Base-by-base conservation (phyloP, 2,888 invertebrate species). In the Troilus luridus region DNA sequence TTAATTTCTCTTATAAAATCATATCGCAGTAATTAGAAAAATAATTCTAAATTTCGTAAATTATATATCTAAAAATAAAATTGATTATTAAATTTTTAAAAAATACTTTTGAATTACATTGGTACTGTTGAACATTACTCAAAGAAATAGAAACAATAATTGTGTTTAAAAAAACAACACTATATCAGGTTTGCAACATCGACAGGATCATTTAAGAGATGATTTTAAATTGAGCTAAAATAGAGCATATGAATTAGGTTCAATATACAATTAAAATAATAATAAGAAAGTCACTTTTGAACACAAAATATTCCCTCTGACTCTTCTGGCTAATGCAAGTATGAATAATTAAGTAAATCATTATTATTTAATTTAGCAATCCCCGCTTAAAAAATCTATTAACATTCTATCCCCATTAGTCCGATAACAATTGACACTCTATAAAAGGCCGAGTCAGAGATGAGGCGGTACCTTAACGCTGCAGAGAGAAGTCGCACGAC, bases 401-500 rank as follows among this genome's bases (percentile, higher is more conserved):
- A 27, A 12, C 14, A 14, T 24, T 24, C 14, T 24, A 12, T 67
- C 27, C 0, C 5, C 14, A 67, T 24, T 6, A 27, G 11, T 27
- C 12, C 12, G 14, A n/a, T 8, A 11, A n/a, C 24, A 11, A 67
- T 3, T 11, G 11, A 67, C 67, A 67, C 19, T 27, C 67, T 1
- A 77, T 19, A 19, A 17, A 41, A 19, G 14, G 9, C 17, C 8
- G 41, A 41, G 72, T 11, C 27, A 88, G 9, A 59, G 12, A 9
- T 58, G 60, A 60, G 12, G 27, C 21, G 19, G 9, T 89, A 89
- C 89, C 89, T 89, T 60, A n/a, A 89, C 41, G 11, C 54, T n/a
- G 67, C 62, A 89, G n/a, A 64, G 89, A 89, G 89, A 89, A 14
- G 89, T 62, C 5, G 60, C 62, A 41, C 89, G 60, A 62, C 89